Evolutionary conservation across 2,888 invertebrate species (phyloP).

Genomic region (Furcula furcula): DNA sequence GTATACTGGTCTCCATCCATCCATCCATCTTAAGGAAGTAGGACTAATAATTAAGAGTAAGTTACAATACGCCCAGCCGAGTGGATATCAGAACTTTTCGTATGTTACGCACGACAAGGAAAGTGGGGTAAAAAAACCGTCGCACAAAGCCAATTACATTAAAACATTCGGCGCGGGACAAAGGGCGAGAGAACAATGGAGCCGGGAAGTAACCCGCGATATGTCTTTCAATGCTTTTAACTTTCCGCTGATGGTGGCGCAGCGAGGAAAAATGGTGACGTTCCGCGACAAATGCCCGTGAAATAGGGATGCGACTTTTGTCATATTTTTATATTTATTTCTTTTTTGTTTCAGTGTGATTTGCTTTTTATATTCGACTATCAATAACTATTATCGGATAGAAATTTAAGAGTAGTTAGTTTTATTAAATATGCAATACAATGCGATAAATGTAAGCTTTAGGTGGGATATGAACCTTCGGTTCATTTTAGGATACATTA

Average conservation of each 20-base stretch:
- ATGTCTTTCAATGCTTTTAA: slow-evolving; percentile 82
- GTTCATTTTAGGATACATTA: too few species aligned
- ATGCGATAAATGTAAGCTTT: too few species aligned
- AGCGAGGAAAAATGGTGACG: slow-evolving; percentile 74
- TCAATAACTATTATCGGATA: too few species aligned
- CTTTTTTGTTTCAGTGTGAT: not conserved
- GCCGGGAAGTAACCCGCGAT: slow-evolving; percentile 73
- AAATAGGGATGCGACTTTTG: slow-evolving; percentile 49
- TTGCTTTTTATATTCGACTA: not conserved
- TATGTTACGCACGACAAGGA: slow-evolving; percentile 33
- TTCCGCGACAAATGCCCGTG: slow-evolving; percentile 75
- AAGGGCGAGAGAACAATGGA: slow-evolving; percentile 78
- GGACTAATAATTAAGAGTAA: slow-evolving; percentile 22
- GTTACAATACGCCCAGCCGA: slow-evolving; percentile 28
- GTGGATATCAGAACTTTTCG: slow-evolving; percentile 36
- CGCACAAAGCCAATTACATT: slow-evolving; percentile 81
- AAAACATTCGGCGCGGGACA: slow-evolving; percentile 78
- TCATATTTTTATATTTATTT: slow-evolving; percentile 6
- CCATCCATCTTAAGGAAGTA: slow-evolving; percentile 6
- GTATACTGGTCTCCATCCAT: not conserved
- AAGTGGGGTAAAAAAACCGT: slow-evolving; percentile 58
- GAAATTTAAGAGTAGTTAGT: too few species aligned
- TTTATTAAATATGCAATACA: too few species aligned
- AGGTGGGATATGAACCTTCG: too few species aligned
- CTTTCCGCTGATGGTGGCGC: slow-evolving; percentile 76